Evolutionary conservation across 2,797 vertebrate species (phyloP), one percentile per base, ranked within the genome.

Genomic region (Vespertilio murinus): DNA sequence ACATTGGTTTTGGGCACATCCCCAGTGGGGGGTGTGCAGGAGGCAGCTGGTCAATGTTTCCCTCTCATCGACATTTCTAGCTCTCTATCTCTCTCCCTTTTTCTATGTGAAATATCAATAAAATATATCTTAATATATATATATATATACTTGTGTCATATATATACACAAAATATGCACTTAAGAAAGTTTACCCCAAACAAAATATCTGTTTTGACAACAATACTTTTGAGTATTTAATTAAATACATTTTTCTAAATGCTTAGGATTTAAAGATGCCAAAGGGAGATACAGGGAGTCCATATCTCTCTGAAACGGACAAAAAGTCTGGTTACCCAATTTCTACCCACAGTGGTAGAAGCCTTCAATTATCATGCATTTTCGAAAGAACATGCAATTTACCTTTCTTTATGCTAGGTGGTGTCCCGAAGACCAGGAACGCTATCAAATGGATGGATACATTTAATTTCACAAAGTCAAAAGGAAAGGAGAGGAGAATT

Each of bases 341-440:
- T 30, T 30, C 59, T 64, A 6, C 11, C 45, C 22, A 35, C 49
- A 75, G 33, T 20, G n/a, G 1, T 2, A 64, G 18, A 75, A 45
- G 3, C 16, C 23, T 33, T 59, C 14, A 54, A 75, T 80, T 25
- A 82, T 45, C 65, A 35, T 67, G 56, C 2, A 3, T 59, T 94
- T 94, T 86, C 40, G 30, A 74, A 94, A 73, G 61, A 83, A 83
- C 75, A 18, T 83, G 81, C 75, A 90, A 73, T 90, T 90, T 52
- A 71, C 17, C 18, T 38, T 28, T 86, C 75, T 74, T 89, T 49
- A 38, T 17, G 0, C 75, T 84, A 96, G 83, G 54, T 74, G 93
- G 83, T 61, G 69, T 14, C 47, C 40, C 86, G 30, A 94, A 75
- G 84, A 49, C 67, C 78, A 78, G 52, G 38, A 88, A 75, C 49